A percentile compares a stretch with the other conserved stretches of the same genome.
Evolutionary conservation across 1,140 invertebrate genomes (phyloP).

Genomic region (Tetramorium parvispinum): DNA sequence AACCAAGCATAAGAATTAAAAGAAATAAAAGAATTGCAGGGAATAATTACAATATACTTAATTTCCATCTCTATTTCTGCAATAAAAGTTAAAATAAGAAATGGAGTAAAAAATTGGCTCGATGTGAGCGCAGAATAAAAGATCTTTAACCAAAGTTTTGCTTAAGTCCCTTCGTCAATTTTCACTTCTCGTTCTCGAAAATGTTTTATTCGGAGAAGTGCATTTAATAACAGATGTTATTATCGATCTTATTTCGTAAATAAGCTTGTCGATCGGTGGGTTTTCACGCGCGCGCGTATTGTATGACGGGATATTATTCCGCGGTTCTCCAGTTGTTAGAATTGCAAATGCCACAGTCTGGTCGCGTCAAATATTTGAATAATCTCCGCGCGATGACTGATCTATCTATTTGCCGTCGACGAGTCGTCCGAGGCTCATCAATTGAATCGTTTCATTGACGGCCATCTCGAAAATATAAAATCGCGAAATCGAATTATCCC

Average conservation of each 20-base stretch:
- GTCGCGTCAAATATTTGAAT: conserved; percentile 66
- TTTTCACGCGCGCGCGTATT: conserved; percentile 36
- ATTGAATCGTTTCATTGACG: background rate
- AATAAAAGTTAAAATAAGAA: background rate
- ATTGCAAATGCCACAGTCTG: conserved; percentile 60
- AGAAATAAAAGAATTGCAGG: too few species aligned
- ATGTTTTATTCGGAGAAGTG: conserved; percentile 16
- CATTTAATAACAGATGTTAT: conserved; percentile 32
- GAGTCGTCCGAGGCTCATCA: background rate
- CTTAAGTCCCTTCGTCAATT: background rate
- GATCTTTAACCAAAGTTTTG: background rate
- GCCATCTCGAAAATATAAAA: conserved; percentile 15
- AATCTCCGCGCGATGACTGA: conserved; percentile 42
- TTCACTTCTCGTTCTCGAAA: background rate
- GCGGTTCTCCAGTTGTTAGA: conserved; percentile 28
- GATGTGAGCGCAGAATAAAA: background rate
- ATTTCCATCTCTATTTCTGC: background rate
- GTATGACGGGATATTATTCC: conserved; percentile 28
- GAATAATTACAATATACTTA: background rate
- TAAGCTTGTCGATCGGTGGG: conserved; percentile 24
- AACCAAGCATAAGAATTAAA: too few species aligned
- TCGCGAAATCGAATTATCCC: background rate
- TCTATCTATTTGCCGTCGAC: conserved; percentile 55
- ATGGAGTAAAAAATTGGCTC: background rate
- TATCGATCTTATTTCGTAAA: conserved; percentile 44